Conservation (phyloP, 2,113 vertebrate species). For the Oncorhynchus gorbuscha region DNA sequence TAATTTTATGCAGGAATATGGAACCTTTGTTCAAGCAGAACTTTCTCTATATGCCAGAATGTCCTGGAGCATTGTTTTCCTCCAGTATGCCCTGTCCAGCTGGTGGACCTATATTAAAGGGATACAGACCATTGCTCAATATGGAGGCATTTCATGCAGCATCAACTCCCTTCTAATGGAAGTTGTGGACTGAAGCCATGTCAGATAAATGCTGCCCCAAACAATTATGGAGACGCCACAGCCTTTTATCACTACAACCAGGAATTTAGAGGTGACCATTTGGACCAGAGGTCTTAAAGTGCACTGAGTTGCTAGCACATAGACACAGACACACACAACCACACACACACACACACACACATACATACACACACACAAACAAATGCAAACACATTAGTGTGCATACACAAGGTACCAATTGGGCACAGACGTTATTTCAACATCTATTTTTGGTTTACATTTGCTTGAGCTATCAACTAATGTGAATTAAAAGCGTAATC, state of each 20-base stretch:
- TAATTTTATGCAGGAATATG: background rate
- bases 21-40: background rate
- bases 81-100: background rate
- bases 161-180: background rate
- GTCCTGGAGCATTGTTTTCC: background rate
- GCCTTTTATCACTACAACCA: no score
- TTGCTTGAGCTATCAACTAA: no score
- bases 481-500: no score
- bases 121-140: background rate
- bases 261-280: no score
- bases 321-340: background rate
- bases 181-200: background rate
- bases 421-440: no score
- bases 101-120: background rate
- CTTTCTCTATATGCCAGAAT: background rate
- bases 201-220: background rate
- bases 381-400: background rate
- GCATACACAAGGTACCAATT: no score
- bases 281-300: no score
- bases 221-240: no score
- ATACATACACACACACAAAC: background rate
- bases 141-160: background rate
- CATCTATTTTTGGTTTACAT: no score
- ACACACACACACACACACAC: background rate
- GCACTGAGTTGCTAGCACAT: background rate